Base-by-base conservation (phyloP, 2,797 vertebrate species). In the Toxotes lorentzi region DNA sequence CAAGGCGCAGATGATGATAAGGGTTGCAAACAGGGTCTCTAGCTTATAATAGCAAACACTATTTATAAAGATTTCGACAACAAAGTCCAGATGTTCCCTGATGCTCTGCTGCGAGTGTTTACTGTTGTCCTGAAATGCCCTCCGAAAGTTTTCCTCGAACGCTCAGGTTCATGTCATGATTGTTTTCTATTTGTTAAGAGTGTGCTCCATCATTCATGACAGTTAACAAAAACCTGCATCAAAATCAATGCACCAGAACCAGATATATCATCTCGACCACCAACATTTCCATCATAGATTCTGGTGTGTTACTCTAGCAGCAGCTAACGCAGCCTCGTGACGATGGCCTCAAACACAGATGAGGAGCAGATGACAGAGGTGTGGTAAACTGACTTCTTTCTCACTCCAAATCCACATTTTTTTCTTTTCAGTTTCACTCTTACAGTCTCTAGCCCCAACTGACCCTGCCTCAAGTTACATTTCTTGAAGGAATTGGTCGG, bases 21-120 rank as follows among this genome's bases (percentile, higher is more conserved):
- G 41, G 16, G 24, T 16, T 78, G 43, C 6, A 63, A 59, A 73
- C 27, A 35, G 17, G 13, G 17, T 50, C 7, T 56, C 51, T 10
- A 30, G n/a, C 9, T 72, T 57, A 27, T 24, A 73, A 64, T 58
- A 69, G 12, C 58, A 72, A 74, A 62, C 70, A 70, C 24, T 72
- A n/a, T 27, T 35, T 48, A 17, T n/a, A 34, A 76, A n/a, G 14
- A 48, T 72, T 30, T 30, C 63, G 14, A 17, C 43, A 19, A 66
- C 32, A 63, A 70, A 35, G 14, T 35, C 77, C 86, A 88, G 87
- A 89, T 90, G 81, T 86, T 85, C 61, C 66, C 64, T 72, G 71
- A 71, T 79, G 38, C 41, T 65, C 24, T 56, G 13, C 38, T 63
- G 32, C 72, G 66, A 80, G 51, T 62, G 35, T 60, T 82, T 68